phyloP scores from a whole-genome alignment of 2,797 vertebrate genomes.

The Bovichtus diacanthus region DNA sequence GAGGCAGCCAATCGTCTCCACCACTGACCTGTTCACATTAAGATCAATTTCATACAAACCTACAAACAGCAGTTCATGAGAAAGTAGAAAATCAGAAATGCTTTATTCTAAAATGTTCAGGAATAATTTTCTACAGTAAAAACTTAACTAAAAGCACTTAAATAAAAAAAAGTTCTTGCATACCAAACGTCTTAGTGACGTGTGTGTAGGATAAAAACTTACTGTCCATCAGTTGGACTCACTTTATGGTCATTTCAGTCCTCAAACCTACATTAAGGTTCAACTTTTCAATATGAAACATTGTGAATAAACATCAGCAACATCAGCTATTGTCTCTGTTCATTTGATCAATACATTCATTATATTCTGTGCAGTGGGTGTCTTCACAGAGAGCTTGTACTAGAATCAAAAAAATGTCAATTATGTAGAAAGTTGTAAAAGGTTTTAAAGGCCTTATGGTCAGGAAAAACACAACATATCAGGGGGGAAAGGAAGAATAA shows the following conservation, averaged over 20 bases:
- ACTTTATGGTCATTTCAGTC: not conserved
- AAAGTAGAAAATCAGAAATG: not conserved
- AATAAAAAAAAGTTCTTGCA: no score
- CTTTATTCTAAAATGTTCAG: not conserved
- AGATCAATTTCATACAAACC: not conserved
- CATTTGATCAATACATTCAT: not conserved
- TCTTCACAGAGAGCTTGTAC: not conserved
- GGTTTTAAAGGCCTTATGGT: not conserved
- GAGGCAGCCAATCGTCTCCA: not conserved
- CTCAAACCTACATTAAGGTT: not conserved
- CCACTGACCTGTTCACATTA: not conserved
- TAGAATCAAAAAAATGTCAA: no score
- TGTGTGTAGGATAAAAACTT: not conserved
- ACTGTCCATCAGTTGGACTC: no score
- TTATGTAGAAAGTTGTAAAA: not conserved
- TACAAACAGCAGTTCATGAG: not conserved
- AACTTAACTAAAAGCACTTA: no score
- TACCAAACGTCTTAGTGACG: no score
- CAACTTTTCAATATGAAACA: not conserved
- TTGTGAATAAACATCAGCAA: not conserved
- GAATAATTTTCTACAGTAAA: not conserved
- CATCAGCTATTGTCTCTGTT: not conserved
- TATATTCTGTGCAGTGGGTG: not conserved
- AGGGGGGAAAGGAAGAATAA: not conserved
- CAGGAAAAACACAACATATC: not conserved